Percentiles rank a stretch among this genome's conserved stretches.
Conservation (phyloP, 2,797 vertebrate species). For the Rhynchotus rufescens region DNA sequence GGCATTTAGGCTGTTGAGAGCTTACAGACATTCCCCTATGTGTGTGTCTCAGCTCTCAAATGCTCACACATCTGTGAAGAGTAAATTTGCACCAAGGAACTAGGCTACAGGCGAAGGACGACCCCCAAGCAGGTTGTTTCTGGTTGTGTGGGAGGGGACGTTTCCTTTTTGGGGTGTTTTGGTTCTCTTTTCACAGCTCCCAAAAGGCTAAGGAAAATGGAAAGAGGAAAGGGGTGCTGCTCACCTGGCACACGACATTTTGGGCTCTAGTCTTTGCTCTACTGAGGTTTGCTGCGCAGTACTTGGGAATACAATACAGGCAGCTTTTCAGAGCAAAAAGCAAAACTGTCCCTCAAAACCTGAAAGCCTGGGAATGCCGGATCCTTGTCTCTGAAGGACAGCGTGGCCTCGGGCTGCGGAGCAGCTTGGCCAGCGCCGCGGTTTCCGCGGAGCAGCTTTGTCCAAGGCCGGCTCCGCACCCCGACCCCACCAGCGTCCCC, state of each 20-base stretch:
- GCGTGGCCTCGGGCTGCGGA: rapidly evolving
- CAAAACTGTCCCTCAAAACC: neutral
- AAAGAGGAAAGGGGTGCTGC: neutral
- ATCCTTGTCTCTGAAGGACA: neutral
- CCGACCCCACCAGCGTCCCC: neutral
- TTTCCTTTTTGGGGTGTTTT: neutral
- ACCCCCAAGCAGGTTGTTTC: rapidly evolving
- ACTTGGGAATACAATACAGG: neutral
- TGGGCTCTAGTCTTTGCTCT: neutral
- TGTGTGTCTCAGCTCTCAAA: neutral
- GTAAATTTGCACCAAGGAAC: neutral
- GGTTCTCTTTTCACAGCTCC: neutral
- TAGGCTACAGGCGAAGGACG: neutral
- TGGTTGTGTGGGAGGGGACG: neutral
- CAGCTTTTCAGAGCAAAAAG: neutral
- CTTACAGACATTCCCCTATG: neutral
- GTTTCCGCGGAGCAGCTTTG: neutral
- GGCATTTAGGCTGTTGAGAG: neutral
- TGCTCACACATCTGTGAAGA: neutral
- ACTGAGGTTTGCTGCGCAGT: neutral
- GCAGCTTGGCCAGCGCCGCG: neutral
- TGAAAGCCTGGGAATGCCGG: neutral
- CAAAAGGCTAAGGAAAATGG: neutral
- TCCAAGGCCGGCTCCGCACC: rapidly evolving
- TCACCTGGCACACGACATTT: rapidly evolving